phyloP scores from a whole-genome alignment of 53 echinoderm and acorn worm genomes.

The Paracentrotus lividus region DNA sequence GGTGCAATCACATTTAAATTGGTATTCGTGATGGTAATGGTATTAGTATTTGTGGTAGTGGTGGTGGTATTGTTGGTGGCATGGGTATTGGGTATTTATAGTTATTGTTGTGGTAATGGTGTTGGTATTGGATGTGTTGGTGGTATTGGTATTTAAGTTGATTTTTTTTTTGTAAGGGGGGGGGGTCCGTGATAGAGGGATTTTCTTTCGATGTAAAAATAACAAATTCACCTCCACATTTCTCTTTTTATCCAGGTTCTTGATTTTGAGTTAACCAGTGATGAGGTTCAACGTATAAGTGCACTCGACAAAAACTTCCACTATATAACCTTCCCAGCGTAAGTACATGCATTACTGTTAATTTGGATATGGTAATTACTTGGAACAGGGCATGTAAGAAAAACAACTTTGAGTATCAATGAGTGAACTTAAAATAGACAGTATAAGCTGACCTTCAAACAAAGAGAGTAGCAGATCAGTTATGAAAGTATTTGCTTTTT shows the following conservation, averaged over 20 bases:
- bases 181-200: no score
- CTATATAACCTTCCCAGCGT: constrained; percentile 70
- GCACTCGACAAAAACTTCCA: constrained; percentile 75
- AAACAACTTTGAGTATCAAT: no score
- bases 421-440: not conserved
- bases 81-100: no score
- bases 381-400: not conserved
- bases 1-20: no score
- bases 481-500: no score
- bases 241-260: constrained; percentile 69
- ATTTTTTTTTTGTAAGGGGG: no score
- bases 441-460: not conserved
- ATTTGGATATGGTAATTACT: not conserved
- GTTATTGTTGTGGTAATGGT: not conserved
- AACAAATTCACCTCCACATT: not conserved
- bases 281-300: constrained; percentile 72
- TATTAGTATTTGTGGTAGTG: no score
- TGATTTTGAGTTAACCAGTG: constrained; percentile 78
- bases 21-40: no score
- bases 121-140: not conserved
- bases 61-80: no score
- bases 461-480: not conserved
- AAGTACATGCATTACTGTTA: not conserved
- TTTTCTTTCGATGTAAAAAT: no score
- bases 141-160: not conserved